Evolutionary conservation across 2,888 invertebrate genomes (phyloP), one percentile per base, ranked within the genome.

Genomic region (Trachelus stipa): DNA sequence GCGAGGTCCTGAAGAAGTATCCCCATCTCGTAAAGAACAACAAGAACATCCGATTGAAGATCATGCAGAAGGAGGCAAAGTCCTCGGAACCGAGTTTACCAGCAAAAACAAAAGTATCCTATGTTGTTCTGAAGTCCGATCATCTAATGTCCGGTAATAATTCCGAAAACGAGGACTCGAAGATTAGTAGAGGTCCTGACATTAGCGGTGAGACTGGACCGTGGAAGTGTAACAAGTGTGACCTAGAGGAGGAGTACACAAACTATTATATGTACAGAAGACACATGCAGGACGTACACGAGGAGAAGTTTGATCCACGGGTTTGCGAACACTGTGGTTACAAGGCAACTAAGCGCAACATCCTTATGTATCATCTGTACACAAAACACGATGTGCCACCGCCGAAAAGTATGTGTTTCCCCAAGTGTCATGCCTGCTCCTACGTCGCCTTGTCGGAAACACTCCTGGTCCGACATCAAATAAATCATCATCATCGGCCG

Each of bases 271-370:
- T 95, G 84, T 97, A 96, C 91, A 93, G 97, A 73, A 94, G 96
- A 81, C 97, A 97, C 92, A 94, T 97, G 91, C 95, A 96, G 12
- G 96, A 96, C 83, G 94, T 96, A 0, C 97, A 97, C 86, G 94
- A 95, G 86, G 96, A 96, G 86, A 94, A 95, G 83, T 95, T 96
- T 80, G 95, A 97, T 88, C 92, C 94, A 2, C 94, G 94, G 69
- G 94, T 97, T 68, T 97, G 97, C 91, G 97, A 97, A 89, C 95
- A 96, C 85, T 97, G 97, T 91, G 97, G 97, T 0, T 94, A 96
- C 88, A 95, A 94, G 86, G 95, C 96, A 34, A 92, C 92, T 1
- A 96, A 95, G 86, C 93, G 96, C 82, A 95, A 96, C 84, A 94
- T 95, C 81, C 92, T 97, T 80, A 92, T 96, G 86, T 96, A 96